phyloP scores from a whole-genome alignment of 1,140 invertebrate genomes.

The Apolygus lucorum region DNA sequence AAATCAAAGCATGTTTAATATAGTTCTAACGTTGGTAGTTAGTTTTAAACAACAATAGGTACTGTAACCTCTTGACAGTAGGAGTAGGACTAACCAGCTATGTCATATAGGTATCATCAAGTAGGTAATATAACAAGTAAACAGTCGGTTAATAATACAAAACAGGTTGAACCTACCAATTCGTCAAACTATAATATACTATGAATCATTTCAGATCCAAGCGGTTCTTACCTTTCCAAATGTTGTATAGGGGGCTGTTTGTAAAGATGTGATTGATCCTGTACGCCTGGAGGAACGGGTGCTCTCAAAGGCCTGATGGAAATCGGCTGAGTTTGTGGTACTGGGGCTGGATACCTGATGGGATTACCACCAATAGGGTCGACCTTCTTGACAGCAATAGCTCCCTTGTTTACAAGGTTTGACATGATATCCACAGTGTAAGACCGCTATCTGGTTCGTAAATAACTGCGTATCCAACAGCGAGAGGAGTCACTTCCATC shows the following conservation, averaged over 20 bases:
- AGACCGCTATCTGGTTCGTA: not conserved
- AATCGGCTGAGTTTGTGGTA: slow-evolving; percentile 2
- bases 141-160: too few relatives aligned
- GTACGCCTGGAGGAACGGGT: not conserved
- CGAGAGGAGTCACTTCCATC: not conserved
- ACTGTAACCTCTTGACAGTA: too few relatives aligned
- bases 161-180: too few relatives aligned
- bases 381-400: slow-evolving; percentile 28
- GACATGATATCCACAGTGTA: slow-evolving; percentile 19
- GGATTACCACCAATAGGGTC: slow-evolving; percentile 14
- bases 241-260: slow-evolving; percentile 20
- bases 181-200: too few relatives aligned
- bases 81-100: too few relatives aligned
- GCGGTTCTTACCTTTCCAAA: slow-evolving; percentile 25
- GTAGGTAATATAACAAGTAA: too few relatives aligned
- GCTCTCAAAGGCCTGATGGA: not conserved
- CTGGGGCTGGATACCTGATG: slow-evolving; percentile 7
- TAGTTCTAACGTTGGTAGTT: too few relatives aligned
- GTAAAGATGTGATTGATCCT: slow-evolving; percentile 4
- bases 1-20: too few relatives aligned
- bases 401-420: slow-evolving; percentile 26
- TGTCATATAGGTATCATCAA: too few relatives aligned
- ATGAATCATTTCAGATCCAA: too few relatives aligned
- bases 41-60: too few relatives aligned
- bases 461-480: not conserved